These are phyloP conservation scores for Tribolium freemani DNA, from an alignment of 2,888 invertebrate species.

Conservation along the genomic window DNA sequence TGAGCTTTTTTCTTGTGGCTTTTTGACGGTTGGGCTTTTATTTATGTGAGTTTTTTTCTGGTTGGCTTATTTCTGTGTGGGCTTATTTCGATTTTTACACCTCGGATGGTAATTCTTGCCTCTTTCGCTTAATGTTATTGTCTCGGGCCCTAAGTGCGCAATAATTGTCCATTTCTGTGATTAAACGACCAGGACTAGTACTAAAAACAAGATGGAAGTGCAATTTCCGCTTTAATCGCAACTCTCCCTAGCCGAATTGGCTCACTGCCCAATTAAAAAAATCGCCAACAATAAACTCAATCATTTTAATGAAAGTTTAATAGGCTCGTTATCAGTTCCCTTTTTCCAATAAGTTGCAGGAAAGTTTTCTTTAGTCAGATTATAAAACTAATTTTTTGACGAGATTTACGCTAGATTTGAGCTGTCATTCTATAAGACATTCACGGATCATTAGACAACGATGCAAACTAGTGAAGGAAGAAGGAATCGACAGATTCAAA, in stretches of 20 bases:
- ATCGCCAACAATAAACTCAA: conserved; percentile 12
- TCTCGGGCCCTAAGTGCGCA: background rate
- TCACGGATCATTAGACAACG: conserved; percentile 43
- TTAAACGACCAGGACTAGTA: background rate
- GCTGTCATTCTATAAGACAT: conserved; percentile 42
- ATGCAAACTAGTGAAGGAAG: conserved; percentile 41
- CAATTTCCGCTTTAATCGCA: conserved; percentile 12
- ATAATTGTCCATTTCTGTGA: background rate
- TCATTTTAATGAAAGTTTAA: conserved; percentile 10
- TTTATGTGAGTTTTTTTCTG: too few relatives aligned
- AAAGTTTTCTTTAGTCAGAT: conserved; percentile 4
- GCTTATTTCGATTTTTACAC: background rate
- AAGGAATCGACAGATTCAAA: conserved; percentile 32
- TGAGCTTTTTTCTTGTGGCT: too few relatives aligned
- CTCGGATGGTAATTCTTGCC: background rate
- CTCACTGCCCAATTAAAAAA: conserved; percentile 5
- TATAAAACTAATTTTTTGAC: conserved; percentile 39
- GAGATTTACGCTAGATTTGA: conserved; percentile 42
- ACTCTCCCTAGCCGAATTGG: background rate
- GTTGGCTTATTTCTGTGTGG: too few relatives aligned
- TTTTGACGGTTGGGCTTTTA: too few relatives aligned
- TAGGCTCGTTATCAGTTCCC: conserved; percentile 11
- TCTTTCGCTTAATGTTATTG: background rate
- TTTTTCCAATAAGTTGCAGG: background rate
- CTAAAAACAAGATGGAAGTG: conserved; percentile 8